Conservation (phyloP, 2,888 invertebrate species). For the Drosophila mimetica region DNA sequence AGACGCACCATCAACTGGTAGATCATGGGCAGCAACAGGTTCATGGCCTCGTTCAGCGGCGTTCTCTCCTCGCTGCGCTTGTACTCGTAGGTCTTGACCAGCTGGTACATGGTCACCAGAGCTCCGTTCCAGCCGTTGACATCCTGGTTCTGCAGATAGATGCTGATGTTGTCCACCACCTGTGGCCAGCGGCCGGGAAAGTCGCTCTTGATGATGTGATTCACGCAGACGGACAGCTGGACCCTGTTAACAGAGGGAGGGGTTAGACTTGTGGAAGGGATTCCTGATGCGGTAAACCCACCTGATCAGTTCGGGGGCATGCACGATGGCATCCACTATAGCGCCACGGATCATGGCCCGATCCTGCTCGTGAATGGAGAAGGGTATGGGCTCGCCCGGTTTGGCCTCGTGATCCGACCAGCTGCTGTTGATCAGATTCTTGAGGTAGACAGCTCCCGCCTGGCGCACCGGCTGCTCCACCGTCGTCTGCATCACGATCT, state of each 20-base stretch:
- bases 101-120: constrained; percentile 94
- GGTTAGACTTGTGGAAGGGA: constrained; percentile 22
- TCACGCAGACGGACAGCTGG: constrained; percentile 96
- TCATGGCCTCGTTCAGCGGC: constrained; percentile 97
- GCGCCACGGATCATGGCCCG: constrained; percentile 95
- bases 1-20: constrained; percentile 93
- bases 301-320: constrained; percentile 94
- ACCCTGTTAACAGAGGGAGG: constrained; percentile 85
- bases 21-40: constrained; percentile 94
- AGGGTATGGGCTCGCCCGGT: constrained; percentile 90
- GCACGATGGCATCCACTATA: constrained; percentile 97
- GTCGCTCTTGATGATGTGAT: constrained; percentile 96
- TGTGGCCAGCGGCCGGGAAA: constrained; percentile 98
- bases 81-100: constrained; percentile 97
- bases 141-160: constrained; percentile 96
- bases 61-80: constrained; percentile 94
- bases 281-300: constrained; percentile 87
- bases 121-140: constrained; percentile 95
- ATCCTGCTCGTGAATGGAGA: constrained; percentile 98
- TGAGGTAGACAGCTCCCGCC: constrained; percentile 98
- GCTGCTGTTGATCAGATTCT: constrained; percentile 94
- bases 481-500: constrained; percentile 96
- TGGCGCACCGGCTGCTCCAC: constrained; percentile 96
- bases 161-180: constrained; percentile 97
- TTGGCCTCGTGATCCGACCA: constrained; percentile 95